phyloP scores from a whole-genome alignment of 1,140 invertebrate genomes.

The Zaprionus ghesquierei region DNA sequence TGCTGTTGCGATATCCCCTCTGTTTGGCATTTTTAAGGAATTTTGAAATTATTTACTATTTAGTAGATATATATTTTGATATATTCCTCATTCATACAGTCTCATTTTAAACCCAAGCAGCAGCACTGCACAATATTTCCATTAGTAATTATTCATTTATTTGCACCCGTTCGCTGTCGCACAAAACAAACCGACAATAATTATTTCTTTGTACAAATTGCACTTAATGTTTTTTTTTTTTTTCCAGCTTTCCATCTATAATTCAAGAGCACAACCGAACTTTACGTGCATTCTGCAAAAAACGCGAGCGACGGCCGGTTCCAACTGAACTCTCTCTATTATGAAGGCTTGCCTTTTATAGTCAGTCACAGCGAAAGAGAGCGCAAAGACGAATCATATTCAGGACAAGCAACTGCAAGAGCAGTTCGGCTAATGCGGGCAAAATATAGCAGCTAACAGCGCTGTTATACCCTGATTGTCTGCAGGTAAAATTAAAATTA shows the following conservation, averaged over 20 bases:
- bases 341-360: conserved; percentile 38
- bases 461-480: neutral
- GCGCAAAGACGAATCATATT: too few species aligned
- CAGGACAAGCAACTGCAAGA: neutral
- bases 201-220: conserved; percentile 47
- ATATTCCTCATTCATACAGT: conserved; percentile 1
- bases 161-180: conserved; percentile 2
- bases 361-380: conserved; percentile 19
- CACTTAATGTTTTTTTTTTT: conserved; percentile 49
- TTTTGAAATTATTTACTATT: neutral
- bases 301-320: conserved; percentile 60
- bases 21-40: conserved; percentile 52
- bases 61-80: neutral
- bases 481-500: neutral
- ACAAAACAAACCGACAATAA: conserved; percentile 17
- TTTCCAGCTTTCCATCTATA: conserved; percentile 40
- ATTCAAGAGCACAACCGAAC: conserved; percentile 30
- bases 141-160: neutral
- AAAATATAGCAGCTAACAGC: neutral
- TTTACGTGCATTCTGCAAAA: conserved; percentile 30
- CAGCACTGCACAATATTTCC: conserved; percentile 17
- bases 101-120: conserved; percentile 1
- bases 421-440: neutral
- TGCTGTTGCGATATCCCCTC: conserved; percentile 43
- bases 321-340: conserved; percentile 45